Evolutionary conservation across 2,797 vertebrate species (phyloP).

Genomic region (Molossus alvarezi): DNA sequence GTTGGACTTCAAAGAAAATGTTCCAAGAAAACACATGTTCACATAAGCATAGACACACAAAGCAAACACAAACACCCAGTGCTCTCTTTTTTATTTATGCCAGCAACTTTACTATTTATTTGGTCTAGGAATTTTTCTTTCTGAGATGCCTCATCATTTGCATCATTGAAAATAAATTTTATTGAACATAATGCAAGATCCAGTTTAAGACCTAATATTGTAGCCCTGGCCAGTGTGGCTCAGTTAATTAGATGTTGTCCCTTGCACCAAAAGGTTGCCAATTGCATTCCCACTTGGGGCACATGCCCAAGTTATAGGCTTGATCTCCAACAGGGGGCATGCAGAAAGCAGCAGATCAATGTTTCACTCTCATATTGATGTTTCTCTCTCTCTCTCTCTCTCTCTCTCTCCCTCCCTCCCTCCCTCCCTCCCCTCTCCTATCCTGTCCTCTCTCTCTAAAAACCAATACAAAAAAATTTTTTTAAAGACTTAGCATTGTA

Average conservation of each 20-base stretch:
- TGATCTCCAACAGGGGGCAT: background rate
- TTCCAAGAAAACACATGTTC: background rate
- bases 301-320: background rate
- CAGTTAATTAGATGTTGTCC: background rate
- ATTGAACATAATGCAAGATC: background rate
- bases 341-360: background rate
- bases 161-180: conserved; percentile 33
- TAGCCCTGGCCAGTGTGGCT: background rate
- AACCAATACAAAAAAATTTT: background rate
- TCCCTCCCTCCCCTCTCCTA: too few species aligned
- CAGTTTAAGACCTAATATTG: background rate
- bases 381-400: background rate
- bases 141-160: conserved; percentile 4
- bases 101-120: background rate
- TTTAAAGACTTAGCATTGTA: background rate
- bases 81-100: background rate
- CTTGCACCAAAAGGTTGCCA: background rate
- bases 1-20: background rate
- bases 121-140: background rate
- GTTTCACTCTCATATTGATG: background rate
- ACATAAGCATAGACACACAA: background rate
- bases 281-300: background rate
- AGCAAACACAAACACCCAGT: background rate
- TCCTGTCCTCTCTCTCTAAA: background rate
- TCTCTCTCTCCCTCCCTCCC: too few species aligned